These are phyloP conservation scores for Panonychus citri DNA, from an alignment of 1,140 invertebrate genomes.

Conservation along the genomic window DNA sequence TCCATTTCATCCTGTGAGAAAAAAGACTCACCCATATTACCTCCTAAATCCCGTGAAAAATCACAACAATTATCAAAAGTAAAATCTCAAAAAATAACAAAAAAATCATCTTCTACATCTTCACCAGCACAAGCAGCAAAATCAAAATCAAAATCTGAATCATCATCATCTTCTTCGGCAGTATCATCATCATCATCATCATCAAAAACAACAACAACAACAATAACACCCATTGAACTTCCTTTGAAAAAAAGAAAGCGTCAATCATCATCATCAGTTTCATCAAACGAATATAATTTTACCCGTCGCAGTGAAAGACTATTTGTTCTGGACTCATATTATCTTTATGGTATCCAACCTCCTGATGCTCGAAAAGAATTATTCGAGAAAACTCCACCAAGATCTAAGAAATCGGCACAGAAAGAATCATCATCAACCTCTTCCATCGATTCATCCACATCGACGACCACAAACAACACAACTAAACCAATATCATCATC, in stretches of 20 bases:
- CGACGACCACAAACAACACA: too few species aligned
- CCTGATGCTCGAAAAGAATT: constrained; percentile 11
- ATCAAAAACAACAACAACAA: background rate
- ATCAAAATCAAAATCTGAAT: background rate
- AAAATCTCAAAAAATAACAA: background rate
- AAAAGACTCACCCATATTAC: background rate
- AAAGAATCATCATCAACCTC: background rate
- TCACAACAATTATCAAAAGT: too few species aligned
- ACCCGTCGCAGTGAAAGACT: constrained; percentile 24
- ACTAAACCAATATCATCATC: too few species aligned
- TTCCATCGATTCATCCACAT: too few species aligned
- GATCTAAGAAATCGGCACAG: background rate
- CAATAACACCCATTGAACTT: background rate
- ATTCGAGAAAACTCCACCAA: constrained; percentile 2
- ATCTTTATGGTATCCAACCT: constrained; percentile 17
- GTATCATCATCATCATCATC: background rate
- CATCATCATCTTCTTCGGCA: background rate
- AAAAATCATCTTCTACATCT: background rate
- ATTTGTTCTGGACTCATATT: constrained; percentile 23
- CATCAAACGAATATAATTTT: constrained; percentile 22
- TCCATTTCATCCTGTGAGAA: background rate
- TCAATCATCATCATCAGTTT: constrained; percentile 7
- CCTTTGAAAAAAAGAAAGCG: background rate
- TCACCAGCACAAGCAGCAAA: background rate
- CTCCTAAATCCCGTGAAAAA: too few species aligned